Conservation (phyloP, 1,140 invertebrate species). For the Tigriopus japonicus region DNA sequence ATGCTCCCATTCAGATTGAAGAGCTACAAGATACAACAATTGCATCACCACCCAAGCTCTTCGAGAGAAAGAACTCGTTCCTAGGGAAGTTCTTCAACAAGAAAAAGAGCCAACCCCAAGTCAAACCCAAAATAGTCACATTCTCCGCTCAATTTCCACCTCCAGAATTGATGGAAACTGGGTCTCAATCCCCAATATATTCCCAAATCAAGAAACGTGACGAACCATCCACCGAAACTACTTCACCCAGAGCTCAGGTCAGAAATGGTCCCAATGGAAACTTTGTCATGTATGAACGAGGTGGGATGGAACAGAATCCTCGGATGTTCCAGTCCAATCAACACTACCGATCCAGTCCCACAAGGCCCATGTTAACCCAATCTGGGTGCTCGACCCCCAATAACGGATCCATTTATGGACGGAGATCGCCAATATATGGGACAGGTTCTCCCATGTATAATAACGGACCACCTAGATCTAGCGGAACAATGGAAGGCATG, state of each 20-base stretch:
- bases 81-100: slow-evolving; percentile 9
- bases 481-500: not conserved
- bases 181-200: not conserved
- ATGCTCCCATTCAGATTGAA: not conserved
- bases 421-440: too few relatives aligned
- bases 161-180: slow-evolving; percentile 13
- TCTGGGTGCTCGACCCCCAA: not conserved
- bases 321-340: not conserved
- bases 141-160: slow-evolving; percentile 20
- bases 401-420: not conserved
- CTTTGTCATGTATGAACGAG: not conserved
- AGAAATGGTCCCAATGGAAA: not conserved
- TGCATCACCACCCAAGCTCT: not conserved
- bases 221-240: too few relatives aligned
- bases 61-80: slow-evolving; percentile 14
- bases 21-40: not conserved
- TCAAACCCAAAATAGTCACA: slow-evolving; percentile 14
- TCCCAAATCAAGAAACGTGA: not conserved
- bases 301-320: too few relatives aligned
- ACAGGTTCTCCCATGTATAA: too few relatives aligned
- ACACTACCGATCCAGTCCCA: not conserved
- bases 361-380: not conserved
- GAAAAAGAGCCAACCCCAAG: slow-evolving; percentile 2
- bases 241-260: too few relatives aligned
- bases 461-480: too few relatives aligned